These are phyloP conservation scores for Scaptomyza pallida DNA, from an alignment of 1,140 invertebrate genomes.

Conservation along the genomic window DNA sequence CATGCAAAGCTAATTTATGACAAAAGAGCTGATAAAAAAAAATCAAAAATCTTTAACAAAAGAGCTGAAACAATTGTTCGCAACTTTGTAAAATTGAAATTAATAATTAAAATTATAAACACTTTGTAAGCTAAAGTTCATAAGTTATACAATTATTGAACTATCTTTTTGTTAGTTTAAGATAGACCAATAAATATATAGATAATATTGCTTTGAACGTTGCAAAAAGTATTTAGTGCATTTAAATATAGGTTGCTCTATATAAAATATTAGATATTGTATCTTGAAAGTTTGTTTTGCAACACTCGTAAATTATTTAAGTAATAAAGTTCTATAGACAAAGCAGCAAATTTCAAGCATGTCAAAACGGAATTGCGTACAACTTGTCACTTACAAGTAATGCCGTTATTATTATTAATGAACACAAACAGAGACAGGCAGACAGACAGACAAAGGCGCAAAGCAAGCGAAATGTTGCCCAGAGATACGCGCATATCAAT, in stretches of 20 bases:
- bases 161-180: too few species aligned
- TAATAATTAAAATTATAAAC: too few species aligned
- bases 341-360: constrained; percentile 11
- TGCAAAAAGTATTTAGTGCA: too few species aligned
- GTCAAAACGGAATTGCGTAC: constrained; percentile 32
- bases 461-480: constrained; percentile 12
- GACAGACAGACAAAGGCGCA: neutral
- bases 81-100: too few species aligned
- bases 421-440: neutral
- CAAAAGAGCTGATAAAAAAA: neutral
- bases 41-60: neutral
- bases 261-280: neutral
- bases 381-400: constrained; percentile 19
- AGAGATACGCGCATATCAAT: constrained; percentile 53
- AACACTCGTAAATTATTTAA: constrained; percentile 1
- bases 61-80: too few species aligned
- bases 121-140: too few species aligned
- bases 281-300: constrained; percentile 14
- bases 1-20: constrained; percentile 12
- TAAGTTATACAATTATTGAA: too few species aligned
- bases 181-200: too few species aligned
- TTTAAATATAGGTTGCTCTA: too few species aligned
- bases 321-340: constrained; percentile 3
- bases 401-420: constrained; percentile 30
- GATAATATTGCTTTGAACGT: too few species aligned